Base-by-base conservation (phyloP, 2,888 invertebrate species). In the Eupsilia transversa region DNA sequence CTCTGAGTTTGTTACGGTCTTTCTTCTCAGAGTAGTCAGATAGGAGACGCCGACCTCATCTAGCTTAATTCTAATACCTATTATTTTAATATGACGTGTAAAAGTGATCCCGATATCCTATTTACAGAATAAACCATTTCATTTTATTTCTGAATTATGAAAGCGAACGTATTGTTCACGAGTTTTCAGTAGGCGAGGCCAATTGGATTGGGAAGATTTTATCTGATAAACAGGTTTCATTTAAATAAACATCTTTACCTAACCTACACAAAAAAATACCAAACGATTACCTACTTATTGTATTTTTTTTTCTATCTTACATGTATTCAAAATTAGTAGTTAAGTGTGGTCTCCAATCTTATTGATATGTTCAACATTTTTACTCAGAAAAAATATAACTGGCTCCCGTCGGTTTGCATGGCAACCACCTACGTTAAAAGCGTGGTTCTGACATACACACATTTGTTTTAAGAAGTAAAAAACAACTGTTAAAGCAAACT, bases 381-480 rank as follows among this genome's bases (percentile, higher is more conserved):
- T n/a, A 10, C 14, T 14, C 10, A 33, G 10, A 27, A 72, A 61
- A 67, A 43, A 17, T 38, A 49, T 30, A 23, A 33, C 30, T 27
- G 10, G 27, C 23, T 43, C 17, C 2, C 30, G 0, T 10, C 23
- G 1, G n/a, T 56, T 65, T 54, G 1, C n/a, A 17, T 70, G 20
- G 20, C 49, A 64, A 41, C 46, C 46, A 54, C 68, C 23, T 10
- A 33, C 33, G 49, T 56, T 60, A 60, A 79, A 77, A 82, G 41
- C 77, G 23, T 59, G 9, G 14, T 64, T 63, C 57, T 46, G 46
- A 59, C 57, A 35, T 54, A 41, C 41, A 41, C 14, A 74, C 7
- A 67, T 78, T 77, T 35, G 10, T 30, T n/a, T 17, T 52, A 20
- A 59, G 20, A 63, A 20, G 38, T 33, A 63, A 67, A 79, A 81